phyloP scores from a whole-genome alignment of 2,113 vertebrate genomes.

The Chionis minor region DNA sequence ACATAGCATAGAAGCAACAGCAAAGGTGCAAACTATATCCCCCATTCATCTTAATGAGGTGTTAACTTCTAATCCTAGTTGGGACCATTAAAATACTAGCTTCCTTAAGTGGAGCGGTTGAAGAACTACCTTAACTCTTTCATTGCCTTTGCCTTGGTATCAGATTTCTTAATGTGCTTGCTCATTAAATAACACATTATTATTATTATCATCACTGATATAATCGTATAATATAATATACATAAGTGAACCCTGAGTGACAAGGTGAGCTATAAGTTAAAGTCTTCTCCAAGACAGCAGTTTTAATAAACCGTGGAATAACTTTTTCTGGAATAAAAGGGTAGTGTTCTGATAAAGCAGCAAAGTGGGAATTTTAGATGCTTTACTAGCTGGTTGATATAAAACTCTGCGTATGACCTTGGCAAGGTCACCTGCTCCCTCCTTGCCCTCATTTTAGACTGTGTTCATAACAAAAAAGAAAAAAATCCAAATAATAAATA shows the following conservation, averaged over 20 bases:
- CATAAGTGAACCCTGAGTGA: background rate
- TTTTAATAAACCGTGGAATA: background rate
- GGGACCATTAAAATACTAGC: slow-evolving; percentile 36
- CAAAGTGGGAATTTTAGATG: background rate
- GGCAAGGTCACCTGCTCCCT: background rate
- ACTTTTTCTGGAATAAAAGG: background rate
- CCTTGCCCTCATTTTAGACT: background rate
- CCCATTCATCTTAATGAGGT: slow-evolving; percentile 56
- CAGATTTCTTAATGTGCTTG: background rate
- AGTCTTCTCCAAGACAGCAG: background rate
- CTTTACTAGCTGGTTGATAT: background rate
- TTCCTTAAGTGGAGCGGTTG: background rate
- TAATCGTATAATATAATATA: too few species aligned
- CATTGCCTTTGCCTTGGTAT: background rate
- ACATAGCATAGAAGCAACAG: background rate
- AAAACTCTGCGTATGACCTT: background rate
- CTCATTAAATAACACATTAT: background rate
- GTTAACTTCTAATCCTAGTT: slow-evolving; percentile 57
- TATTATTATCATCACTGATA: background rate
- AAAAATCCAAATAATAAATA: background rate
- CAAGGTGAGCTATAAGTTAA: background rate
- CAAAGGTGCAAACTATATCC: slow-evolving; percentile 51
- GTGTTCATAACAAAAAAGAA: background rate
- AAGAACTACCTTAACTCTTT: slow-evolving; percentile 30
- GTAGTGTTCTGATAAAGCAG: background rate